Base-by-base conservation (phyloP, 2,797 vertebrate genomes). In the Numenius phaeopus region DNA sequence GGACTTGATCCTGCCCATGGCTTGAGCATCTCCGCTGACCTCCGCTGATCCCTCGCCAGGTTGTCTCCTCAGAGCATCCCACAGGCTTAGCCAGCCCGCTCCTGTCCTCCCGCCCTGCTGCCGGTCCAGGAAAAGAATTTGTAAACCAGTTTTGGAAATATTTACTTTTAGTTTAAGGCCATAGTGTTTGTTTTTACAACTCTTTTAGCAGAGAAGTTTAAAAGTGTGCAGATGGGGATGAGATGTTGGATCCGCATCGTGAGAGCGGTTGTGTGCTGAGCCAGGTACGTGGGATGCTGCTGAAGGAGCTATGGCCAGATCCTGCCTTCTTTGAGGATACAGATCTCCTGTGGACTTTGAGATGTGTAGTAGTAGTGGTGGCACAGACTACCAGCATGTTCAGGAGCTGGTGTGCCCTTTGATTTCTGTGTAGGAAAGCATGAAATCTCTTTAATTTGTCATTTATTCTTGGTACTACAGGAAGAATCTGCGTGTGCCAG, bases 11-110 rank as follows among this genome's bases (percentile, higher is more conserved):
- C 64, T 66, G 30, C 14, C 12, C 0, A 0, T 78, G 54, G 42
- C 54, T 72, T 9, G 37, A 54, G 27, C 62, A 65, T 50, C 87
- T 29, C 29, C 2, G 4, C 21, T 61, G 83, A 64, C 34, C 40
- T 62, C 59, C 2, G 0, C 13, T 11, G 2, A 27, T 83, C 26
- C 32, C 37, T 81, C 3, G 0, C 23, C 34, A 30, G 37, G 44
- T 71, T 1, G 0, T 54, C 32, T 88, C 46, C 16, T 27, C 34
- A 17, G 13, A 2, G 2, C 23, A 12, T 46, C 32, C 58, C 14
- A 0, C 2, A 1, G 29, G 8, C 42, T 70, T 2, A 0, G 62
- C 42, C 47, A 2, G 6, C 1, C 14, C 0, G 2, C 14, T 54
- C 40, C 16, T 20, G 58, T 34, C 14, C 14, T 72, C 37, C 24